Evolutionary conservation across 1,140 invertebrate species (phyloP).

Genomic region (Drosophila micromelanica): DNA sequence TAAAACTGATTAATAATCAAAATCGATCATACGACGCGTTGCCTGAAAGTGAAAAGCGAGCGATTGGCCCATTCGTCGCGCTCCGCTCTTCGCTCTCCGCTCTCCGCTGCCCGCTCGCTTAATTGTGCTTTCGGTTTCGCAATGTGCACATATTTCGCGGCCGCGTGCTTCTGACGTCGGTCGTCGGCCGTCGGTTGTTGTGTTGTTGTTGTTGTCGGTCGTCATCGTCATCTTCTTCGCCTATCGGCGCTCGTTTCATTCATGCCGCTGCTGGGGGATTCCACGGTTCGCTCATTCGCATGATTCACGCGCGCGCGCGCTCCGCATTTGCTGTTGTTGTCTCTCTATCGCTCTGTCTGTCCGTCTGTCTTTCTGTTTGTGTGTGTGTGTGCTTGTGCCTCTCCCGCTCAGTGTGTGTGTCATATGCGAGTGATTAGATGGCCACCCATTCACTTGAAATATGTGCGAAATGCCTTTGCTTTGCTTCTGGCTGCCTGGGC

Average conservation of each 20-base stretch:
- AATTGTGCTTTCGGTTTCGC: conserved; percentile 38
- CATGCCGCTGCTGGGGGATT: conserved; percentile 57
- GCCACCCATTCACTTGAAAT: conserved; percentile 30
- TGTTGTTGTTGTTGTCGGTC: conserved; percentile 30
- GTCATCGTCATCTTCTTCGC: conserved; percentile 30
- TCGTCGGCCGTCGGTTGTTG: conserved; percentile 11
- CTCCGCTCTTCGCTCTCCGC: neutral
- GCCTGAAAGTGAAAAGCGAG: conserved; percentile 53
- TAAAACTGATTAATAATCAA: conserved; percentile 39
- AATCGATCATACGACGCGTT: conserved; percentile 54
- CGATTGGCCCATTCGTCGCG: conserved; percentile 1
- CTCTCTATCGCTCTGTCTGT: conserved; percentile 12
- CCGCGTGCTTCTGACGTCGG: conserved; percentile 24
- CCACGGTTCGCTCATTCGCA: conserved; percentile 43
- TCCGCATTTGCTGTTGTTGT: conserved; percentile 4
- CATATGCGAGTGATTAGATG: conserved; percentile 13
- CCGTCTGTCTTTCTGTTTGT: neutral
- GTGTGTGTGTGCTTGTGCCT: neutral
- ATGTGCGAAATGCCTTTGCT: conserved; percentile 38
- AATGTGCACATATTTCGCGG: conserved; percentile 10
- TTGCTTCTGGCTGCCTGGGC: conserved; percentile 23
- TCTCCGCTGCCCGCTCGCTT: neutral
- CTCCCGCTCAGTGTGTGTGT: neutral
- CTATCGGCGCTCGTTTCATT: conserved; percentile 59
- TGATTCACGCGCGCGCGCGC: conserved; percentile 44